Percentiles rank a stretch among this genome's conserved stretches.
phyloP scores from a whole-genome alignment of 2,888 invertebrate species.

The Xylophagus ater region DNA sequence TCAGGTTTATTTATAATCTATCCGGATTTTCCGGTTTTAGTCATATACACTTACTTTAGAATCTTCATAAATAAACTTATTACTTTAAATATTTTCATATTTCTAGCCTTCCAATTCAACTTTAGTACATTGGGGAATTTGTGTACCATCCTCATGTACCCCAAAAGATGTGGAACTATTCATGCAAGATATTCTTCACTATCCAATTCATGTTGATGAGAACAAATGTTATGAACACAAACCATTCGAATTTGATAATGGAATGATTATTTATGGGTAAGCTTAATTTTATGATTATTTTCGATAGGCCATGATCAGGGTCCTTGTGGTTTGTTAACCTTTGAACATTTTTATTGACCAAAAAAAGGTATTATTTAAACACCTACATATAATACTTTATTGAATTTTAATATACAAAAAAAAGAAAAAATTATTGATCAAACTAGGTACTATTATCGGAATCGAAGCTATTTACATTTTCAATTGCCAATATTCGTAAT shows the following conservation, averaged over 20 bases:
- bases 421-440: too few species aligned
- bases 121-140: slow-evolving; percentile 50
- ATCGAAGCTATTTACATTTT: too few species aligned
- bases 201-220: slow-evolving; percentile 40
- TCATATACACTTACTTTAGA: too few species aligned
- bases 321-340: background rate
- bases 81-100: slow-evolving; percentile 7
- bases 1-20: too few species aligned
- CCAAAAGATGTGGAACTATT: slow-evolving; percentile 43
- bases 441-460: too few species aligned
- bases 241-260: slow-evolving; percentile 35
- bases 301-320: background rate
- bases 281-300: slow-evolving; percentile 14
- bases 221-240: slow-evolving; percentile 42
- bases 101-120: slow-evolving; percentile 21
- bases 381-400: too few species aligned
- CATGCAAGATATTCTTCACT: slow-evolving; percentile 28
- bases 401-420: too few species aligned
- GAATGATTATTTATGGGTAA: slow-evolving; percentile 37
- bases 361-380: too few species aligned
- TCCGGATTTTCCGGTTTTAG: too few species aligned
- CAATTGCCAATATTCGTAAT: too few species aligned
- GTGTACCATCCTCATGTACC: slow-evolving; percentile 49
- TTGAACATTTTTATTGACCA: slow-evolving; percentile 1
- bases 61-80: background rate